These are phyloP conservation scores for Lumbricus terrestris DNA, from an alignment of 2,888 invertebrate species.

Conservation along the genomic window DNA sequence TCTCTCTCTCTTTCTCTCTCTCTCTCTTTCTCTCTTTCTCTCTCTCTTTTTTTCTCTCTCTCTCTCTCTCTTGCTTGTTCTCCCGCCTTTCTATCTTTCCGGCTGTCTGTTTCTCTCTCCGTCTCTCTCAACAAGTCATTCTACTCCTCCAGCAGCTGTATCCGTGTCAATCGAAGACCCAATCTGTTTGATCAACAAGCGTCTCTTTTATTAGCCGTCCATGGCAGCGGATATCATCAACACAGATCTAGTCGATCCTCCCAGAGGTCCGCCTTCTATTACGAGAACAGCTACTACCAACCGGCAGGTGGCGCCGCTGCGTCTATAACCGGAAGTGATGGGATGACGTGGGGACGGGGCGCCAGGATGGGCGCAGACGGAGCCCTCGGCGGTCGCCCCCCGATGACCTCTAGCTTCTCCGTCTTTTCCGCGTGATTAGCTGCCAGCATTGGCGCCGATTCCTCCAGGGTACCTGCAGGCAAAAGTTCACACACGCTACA, in stretches of 20 bases:
- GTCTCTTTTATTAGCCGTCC: neutral
- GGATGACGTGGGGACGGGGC: neutral
- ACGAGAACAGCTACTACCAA: neutral
- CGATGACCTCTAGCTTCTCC: neutral
- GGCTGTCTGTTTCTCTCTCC: neutral
- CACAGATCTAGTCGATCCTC: neutral
- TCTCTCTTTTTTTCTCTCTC: no score
- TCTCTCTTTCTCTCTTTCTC: no score
- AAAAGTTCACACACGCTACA: neutral
- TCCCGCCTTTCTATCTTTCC: no score
- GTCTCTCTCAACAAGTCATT: neutral
- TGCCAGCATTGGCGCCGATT: slow-evolving; percentile 10
- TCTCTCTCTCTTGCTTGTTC: no score
- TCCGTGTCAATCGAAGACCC: neutral
- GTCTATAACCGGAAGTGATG: neutral
- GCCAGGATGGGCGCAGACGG: neutral
- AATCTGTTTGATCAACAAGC: neutral
- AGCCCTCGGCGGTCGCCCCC: neutral
- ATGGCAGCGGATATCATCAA: neutral
- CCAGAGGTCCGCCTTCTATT: neutral
- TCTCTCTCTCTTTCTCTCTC: no score
- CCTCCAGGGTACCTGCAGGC: neutral
- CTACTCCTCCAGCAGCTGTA: neutral
- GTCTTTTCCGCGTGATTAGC: neutral
- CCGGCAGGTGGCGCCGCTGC: neutral